phyloP scores from a whole-genome alignment of 2,797 vertebrate species.

The Aeoliscus strigatus region DNA sequence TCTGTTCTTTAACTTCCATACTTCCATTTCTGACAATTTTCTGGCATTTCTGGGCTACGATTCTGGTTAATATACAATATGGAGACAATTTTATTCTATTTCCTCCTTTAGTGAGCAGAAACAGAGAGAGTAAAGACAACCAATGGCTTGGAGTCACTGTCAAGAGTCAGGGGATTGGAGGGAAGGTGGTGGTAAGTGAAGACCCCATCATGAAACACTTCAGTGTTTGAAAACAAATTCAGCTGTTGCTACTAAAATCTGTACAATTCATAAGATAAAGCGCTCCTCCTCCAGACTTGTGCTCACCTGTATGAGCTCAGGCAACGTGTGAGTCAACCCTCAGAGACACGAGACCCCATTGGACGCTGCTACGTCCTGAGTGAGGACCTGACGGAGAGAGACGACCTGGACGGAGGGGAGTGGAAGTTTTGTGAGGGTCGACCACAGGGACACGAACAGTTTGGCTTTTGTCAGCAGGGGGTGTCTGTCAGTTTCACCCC shows the following conservation, averaged over 20 bases:
- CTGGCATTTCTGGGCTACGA: background rate
- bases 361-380: slow-evolving; percentile 94
- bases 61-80: too few relatives aligned
- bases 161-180: slow-evolving; percentile 90
- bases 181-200: slow-evolving; percentile 88
- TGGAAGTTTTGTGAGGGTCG: slow-evolving; percentile 96
- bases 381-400: slow-evolving; percentile 82
- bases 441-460: slow-evolving; percentile 88
- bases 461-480: slow-evolving; percentile 95
- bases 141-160: slow-evolving; percentile 95
- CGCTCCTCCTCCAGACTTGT: slow-evolving; percentile 75
- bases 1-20: background rate
- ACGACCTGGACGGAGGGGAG: slow-evolving; percentile 89
- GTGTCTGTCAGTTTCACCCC: slow-evolving; percentile 88
- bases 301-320: slow-evolving; percentile 90
- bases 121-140: slow-evolving; percentile 91
- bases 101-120: slow-evolving; percentile 69
- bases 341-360: slow-evolving; percentile 89
- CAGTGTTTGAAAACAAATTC: background rate
- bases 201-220: slow-evolving; percentile 4
- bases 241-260: too few relatives aligned
- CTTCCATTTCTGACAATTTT: background rate
- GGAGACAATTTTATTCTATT: too few relatives aligned
- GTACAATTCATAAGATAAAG: too few relatives aligned
- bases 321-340: slow-evolving; percentile 80